Evolutionary conservation across 2,113 vertebrate genomes (phyloP), one percentile per base, ranked within the genome.

Genomic region (Amphilophus citrinellus): DNA sequence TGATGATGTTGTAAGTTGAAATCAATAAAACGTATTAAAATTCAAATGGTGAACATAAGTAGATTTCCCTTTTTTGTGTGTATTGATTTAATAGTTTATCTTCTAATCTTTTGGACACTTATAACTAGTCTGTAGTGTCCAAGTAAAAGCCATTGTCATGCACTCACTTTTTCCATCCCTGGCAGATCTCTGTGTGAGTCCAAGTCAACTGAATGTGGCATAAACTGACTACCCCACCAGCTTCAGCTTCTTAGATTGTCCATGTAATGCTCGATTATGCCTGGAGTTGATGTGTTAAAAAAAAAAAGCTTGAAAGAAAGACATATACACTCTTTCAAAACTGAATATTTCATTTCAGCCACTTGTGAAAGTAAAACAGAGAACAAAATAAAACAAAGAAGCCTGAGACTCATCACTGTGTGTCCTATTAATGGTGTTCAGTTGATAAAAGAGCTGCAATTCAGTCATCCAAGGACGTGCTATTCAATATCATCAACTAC

Each of bases 401-500:
- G 6, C 44, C 50, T 10, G 18, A 35, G 47, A 14, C 68, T 73
- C 47, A 73, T 6, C 47, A 35, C 68, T 58, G 30, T 30, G 4
- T 42, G 61, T 35, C 81, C 20, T 39, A 24, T 14, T 56, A 60
- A 56, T 4, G 10, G 37, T 10, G 39, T 62, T 57, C 24, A 50
- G 17, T 15, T 27, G 7, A 58, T 59, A 3, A 50, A 63, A 59
- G 47, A 2, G 27, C 56, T 10, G 5, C 6, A 71, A 37, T 65
- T 37, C 24, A 68, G 37, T 18, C 63, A 30, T 77, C 58, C 77
- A 71, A 76, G 59, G 58, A 57, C 42, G 9, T 60, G 10, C 9
- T 57, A 57, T 73, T 77, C 58, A 79, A 32, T 4, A 39, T 73
- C 68, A 73, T 73, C 47, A 73, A 73, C 47, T 56, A 35, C n/a